Percentiles rank a stretch among this genome's conserved stretches.
Evolutionary conservation across 1,140 invertebrate genomes (phyloP).

Genomic region (Pseudomyrmex dendroicus): DNA sequence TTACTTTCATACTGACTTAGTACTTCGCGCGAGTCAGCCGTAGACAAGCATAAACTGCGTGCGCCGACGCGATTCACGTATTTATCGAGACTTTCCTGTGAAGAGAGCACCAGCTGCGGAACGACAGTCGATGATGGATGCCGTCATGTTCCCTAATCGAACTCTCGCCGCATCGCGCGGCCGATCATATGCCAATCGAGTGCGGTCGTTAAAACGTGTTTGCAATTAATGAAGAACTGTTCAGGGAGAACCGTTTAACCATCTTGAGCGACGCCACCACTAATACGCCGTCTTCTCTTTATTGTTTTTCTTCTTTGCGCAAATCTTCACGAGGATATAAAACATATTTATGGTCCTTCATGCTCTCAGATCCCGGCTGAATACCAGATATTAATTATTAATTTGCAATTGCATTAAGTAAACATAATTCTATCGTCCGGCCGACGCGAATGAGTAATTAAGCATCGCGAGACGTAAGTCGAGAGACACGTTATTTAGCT

Average conservation of each 20-base stretch:
- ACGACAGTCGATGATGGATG: conserved; percentile 74
- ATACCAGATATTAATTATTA: conserved; percentile 27
- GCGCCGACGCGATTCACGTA: conserved; percentile 19
- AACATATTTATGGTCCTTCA: neutral
- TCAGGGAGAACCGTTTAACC: neutral
- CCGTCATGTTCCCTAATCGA: conserved; percentile 60
- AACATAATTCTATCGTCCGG: conserved; percentile 15
- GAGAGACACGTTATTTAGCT: neutral
- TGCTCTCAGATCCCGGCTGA: neutral
- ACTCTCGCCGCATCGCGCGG: conserved; percentile 26
- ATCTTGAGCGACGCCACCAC: neutral
- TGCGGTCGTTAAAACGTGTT: conserved; percentile 43
- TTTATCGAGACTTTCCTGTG: conserved; percentile 14
- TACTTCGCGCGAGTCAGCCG: conserved; percentile 36
- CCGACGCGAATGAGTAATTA: conserved; percentile 27
- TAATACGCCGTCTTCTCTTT: neutral
- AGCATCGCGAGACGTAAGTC: neutral
- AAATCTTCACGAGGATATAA: conserved; percentile 4
- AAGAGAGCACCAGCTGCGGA: conserved; percentile 41
- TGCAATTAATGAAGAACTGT: conserved; percentile 51
- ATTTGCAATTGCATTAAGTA: conserved; percentile 34
- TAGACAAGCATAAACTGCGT: conserved; percentile 35
- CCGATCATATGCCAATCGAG: conserved; percentile 1
- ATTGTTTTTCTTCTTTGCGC: neutral
- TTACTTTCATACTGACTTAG: conserved; percentile 68